These are phyloP conservation scores for Sitta europaea DNA, from an alignment of 2,113 vertebrate species.

Conservation along the genomic window DNA sequence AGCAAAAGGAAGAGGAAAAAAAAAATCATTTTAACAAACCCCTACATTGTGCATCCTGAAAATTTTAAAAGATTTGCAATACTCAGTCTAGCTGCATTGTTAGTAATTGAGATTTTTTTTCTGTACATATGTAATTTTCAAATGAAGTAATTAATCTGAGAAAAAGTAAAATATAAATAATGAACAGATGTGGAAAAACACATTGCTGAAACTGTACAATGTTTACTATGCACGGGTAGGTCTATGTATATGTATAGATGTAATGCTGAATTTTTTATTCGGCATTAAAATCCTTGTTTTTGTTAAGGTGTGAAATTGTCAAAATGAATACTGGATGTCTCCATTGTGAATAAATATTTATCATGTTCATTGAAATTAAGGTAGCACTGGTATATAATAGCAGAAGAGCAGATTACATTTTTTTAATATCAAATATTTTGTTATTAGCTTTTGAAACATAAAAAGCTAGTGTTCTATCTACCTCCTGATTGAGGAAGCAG, in stretches of 20 bases:
- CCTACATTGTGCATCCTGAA: fast-evolving
- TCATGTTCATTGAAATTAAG: background rate
- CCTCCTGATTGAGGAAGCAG: background rate
- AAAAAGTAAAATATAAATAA: background rate
- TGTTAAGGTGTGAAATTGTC: background rate
- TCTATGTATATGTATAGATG: background rate
- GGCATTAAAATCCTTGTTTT: background rate
- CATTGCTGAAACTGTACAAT: background rate
- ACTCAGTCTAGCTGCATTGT: background rate
- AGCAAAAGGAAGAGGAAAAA: background rate
- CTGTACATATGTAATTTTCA: background rate
- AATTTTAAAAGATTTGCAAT: background rate
- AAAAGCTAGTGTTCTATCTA: background rate
- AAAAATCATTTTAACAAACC: background rate
- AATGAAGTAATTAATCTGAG: background rate
- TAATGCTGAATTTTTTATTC: background rate
- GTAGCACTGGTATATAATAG: background rate
- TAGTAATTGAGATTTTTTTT: background rate
- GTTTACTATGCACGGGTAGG: background rate
- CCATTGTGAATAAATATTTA: background rate
- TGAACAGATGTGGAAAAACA: background rate
- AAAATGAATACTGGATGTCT: background rate
- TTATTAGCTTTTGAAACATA: background rate
- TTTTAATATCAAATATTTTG: background rate
- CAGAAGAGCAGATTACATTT: background rate